phyloP scores from a whole-genome alignment of 2,888 invertebrate species.

The Operophtera brumata region DNA sequence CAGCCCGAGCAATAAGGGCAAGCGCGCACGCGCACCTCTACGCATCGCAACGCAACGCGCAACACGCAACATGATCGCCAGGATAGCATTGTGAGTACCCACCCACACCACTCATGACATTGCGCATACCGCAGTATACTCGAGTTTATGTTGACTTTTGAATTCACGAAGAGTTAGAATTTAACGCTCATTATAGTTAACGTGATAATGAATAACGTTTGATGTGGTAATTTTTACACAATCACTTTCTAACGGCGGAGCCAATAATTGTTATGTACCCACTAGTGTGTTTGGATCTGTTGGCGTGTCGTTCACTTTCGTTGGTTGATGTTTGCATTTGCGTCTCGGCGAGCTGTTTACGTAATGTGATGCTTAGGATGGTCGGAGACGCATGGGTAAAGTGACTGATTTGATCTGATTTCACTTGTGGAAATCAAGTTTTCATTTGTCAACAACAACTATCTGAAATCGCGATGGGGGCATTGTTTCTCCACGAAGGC shows the following conservation, averaged over 20 bases:
- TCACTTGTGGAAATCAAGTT: conserved; percentile 73
- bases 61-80: conserved; percentile 60
- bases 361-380: conserved; percentile 40
- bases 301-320: conserved; percentile 55
- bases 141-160: conserved; percentile 14
- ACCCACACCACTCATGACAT: conserved; percentile 8
- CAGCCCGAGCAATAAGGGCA: conserved; percentile 62
- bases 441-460: conserved; percentile 69
- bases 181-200: conserved; percentile 21
- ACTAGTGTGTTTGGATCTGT: conserved; percentile 46
- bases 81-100: conserved; percentile 71
- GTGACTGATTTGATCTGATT: conserved; percentile 64
- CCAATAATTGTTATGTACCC: conserved; percentile 48
- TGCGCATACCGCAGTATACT: not conserved
- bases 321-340: conserved; percentile 51
- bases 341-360: conserved; percentile 38
- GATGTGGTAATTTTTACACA: conserved; percentile 40
- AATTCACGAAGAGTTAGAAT: conserved; percentile 12
- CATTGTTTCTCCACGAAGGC: conserved; percentile 77
- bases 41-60: conserved; percentile 36
- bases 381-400: conserved; percentile 37
- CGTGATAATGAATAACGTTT: conserved; percentile 36
- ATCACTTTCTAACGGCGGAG: conserved; percentile 61
- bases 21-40: conserved; percentile 45
- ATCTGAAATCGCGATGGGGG: conserved; percentile 75